Conservation (phyloP, 2,113 vertebrate species). For the Turnix velox region DNA sequence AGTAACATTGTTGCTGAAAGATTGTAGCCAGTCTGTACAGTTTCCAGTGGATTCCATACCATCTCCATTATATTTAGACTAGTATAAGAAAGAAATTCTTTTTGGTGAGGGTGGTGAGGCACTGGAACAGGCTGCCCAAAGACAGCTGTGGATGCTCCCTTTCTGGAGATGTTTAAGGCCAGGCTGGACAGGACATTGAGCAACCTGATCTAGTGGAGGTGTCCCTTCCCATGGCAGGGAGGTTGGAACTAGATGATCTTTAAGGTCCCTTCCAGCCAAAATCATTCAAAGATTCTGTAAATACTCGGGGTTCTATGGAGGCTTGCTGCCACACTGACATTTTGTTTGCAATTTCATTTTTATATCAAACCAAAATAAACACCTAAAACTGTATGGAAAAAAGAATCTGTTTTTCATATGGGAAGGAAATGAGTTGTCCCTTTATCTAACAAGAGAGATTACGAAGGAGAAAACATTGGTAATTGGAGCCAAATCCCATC, state of each 20-base stretch:
- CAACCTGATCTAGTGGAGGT: no score
- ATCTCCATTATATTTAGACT: neutral
- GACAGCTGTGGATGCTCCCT: no score
- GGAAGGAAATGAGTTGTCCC: constrained; percentile 22
- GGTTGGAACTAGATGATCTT: no score
- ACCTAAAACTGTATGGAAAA: neutral
- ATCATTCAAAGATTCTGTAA: no score
- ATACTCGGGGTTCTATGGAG: neutral
- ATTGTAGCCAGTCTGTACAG: neutral
- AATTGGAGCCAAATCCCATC: constrained; percentile 23
- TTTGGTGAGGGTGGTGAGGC: no score
- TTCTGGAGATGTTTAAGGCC: no score
- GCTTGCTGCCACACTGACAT: neutral
- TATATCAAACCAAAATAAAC: constrained; percentile 17
- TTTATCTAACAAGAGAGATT: constrained; percentile 27
- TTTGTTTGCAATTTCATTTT: constrained; percentile 22
- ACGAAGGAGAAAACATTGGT: constrained; percentile 17
- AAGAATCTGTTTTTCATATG: neutral
- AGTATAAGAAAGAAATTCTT: no score
- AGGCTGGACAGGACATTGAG: no score
- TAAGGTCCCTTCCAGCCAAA: no score
- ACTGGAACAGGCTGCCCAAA: no score
- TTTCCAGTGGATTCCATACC: neutral
- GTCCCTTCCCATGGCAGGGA: no score
- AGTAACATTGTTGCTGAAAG: neutral